Conservation (phyloP, 2,888 invertebrate species). For the Rhimphoctona megacephalus region DNA sequence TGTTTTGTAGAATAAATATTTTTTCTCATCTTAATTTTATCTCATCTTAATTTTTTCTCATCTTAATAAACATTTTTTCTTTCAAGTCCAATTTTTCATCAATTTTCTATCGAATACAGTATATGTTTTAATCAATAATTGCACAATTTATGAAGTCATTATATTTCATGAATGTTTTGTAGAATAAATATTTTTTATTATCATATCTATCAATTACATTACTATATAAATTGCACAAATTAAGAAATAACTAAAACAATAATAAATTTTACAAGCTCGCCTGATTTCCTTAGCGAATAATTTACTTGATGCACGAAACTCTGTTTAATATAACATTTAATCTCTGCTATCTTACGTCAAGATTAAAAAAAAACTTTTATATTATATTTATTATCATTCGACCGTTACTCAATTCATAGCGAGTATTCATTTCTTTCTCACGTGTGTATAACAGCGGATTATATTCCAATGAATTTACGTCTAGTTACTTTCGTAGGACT, state of each 20-base stretch:
- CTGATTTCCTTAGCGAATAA: slow-evolving; percentile 1
- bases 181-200: neutral
- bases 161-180: neutral
- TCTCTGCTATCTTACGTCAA: neutral
- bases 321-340: neutral
- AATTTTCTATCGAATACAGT: too few relatives aligned
- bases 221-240: slow-evolving; percentile 7
- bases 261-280: slow-evolving; percentile 3
- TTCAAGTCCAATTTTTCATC: too few relatives aligned
- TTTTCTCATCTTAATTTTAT: neutral
- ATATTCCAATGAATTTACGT: slow-evolving; percentile 62
- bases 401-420: slow-evolving; percentile 40
- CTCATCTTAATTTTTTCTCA: too few relatives aligned
- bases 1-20: neutral
- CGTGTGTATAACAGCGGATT: slow-evolving; percentile 41
- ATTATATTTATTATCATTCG: slow-evolving; percentile 51
- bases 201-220: neutral
- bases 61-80: too few relatives aligned
- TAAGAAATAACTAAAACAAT: slow-evolving; percentile 23
- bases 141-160: neutral
- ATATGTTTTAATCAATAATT: neutral
- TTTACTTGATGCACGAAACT: slow-evolving; percentile 4
- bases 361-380: slow-evolving; percentile 18
- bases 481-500: slow-evolving; percentile 44
- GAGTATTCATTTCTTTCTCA: slow-evolving; percentile 52